Base-by-base conservation (phyloP, 2,113 vertebrate genomes). In the Apistogramma diplotaenia region DNA sequence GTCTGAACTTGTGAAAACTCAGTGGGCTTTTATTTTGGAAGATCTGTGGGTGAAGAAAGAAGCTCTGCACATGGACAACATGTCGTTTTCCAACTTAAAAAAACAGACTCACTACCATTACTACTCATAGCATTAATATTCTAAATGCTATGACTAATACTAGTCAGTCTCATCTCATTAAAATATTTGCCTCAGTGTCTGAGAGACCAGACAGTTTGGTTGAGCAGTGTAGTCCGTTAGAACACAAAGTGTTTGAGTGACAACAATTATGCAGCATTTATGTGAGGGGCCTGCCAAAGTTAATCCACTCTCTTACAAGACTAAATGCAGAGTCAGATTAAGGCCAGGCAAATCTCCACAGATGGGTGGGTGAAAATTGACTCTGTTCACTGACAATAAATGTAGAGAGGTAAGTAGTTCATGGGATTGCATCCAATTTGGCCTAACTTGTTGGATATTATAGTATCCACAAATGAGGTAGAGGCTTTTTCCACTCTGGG, bases 251-350 rank as follows among this genome's bases (percentile, higher is more conserved):
- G 35, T 84, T 81, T 89, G 82, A 91, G 83, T 84, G 85, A 85
- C 83, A 84, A 81, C 84, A 89, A 91, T 92, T 90, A 87, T 85
- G 55, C 59, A 82, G 85, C 67, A 46, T 90, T 86, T 87, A 77
- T 86, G 74, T 60, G 65, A 87, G 59, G 31, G 87, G 54, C 61
- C 82, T 87, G 75, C 61, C 86, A 90, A 85, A 90, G 84, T 88
- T 67, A 85, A 89, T 87, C 81, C 71, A 51, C 29, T n/a, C 86
- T 82, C 56, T 86, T 82, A 89, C 85, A 83, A 78, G 67, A 77
- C 74, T 75, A 89, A 92, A 81, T 76, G 65, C 78, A 79, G 79
- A 86, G 80, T 87, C 85, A 89, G 86, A 90, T 89, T 86, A 89
- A 82, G 67, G 83, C 76, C 81, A 74, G 76, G 82, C 74, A 61